Evolutionary conservation across 2,797 vertebrate genomes (phyloP), one percentile per base, ranked within the genome.

Genomic region (Falco berigora): DNA sequence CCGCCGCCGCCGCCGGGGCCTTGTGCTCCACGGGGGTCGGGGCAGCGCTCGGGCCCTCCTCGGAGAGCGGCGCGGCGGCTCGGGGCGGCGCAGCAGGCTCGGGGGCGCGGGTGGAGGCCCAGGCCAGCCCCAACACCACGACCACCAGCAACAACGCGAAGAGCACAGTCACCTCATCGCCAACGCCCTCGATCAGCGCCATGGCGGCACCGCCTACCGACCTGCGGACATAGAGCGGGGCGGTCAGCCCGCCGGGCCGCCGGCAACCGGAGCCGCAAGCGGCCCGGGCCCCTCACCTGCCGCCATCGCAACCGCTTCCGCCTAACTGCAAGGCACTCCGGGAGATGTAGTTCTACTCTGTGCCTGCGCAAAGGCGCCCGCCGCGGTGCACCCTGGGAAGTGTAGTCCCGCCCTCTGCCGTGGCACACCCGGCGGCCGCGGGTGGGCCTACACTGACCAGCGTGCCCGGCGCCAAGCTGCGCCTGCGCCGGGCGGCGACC

Each of bases 291-390:
- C 71, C 32, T n/a, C 95, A 63, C 56, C 47, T 42, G 75, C 89
- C 78, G 91, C 95, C 93, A 93, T 96, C 78, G 56, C 86, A 23
- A 36, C 95, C 79, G 78, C 89, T 93, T 95, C 95, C 92, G 94
- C 55, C 59, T 22, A 19, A 15, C 21, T 56, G 69, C 61, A 18
- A 10, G 42, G 50, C 6, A 10, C 18, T 12, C 53, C 19, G 88
- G 95, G 85, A 80, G 8, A 4, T 12, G 94, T 72, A 87, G 89
- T 82, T 30, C 42, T 1, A 8, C 1, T 2, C 16, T 10, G 50
- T 52, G 55, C 71, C 18, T 17, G 76, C 59, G 59, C 56, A 6
- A 9, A 13, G 5, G 4, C 5, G 0, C 2, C 7, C 9, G 8
- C 12, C 9, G 7, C 19, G 8, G 11, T 15, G n/a, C 8, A 27